Evolutionary conservation across 2,113 vertebrate species (phyloP).

Genomic region (Sylvietta virens): DNA sequence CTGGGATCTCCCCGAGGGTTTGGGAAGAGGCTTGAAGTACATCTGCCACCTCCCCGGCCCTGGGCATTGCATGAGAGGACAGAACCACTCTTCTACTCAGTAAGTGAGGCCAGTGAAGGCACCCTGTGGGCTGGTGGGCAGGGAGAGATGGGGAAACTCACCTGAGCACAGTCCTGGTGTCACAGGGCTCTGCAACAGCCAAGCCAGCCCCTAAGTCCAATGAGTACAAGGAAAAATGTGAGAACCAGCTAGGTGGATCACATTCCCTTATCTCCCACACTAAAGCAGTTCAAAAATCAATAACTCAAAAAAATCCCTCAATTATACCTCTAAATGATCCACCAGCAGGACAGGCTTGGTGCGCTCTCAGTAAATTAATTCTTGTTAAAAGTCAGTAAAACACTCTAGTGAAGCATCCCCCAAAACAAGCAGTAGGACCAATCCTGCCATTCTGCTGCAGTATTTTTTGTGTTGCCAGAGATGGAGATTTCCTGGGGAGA

Average conservation of each 20-base stretch:
- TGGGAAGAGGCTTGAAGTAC: neutral
- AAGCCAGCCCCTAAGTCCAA: neutral
- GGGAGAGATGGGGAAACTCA: neutral
- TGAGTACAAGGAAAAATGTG: neutral
- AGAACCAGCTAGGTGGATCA: neutral
- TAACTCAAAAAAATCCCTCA: neutral
- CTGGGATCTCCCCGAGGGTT: neutral
- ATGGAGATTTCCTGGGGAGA: accelerated
- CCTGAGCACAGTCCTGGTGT: accelerated
- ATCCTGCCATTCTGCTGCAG: neutral
- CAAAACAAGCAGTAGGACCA: neutral
- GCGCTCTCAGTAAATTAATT: neutral
- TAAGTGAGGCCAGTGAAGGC: neutral
- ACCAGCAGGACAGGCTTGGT: neutral
- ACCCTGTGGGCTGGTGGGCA: neutral
- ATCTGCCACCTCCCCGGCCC: accelerated
- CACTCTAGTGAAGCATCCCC: neutral
- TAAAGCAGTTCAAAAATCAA: neutral
- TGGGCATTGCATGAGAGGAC: accelerated
- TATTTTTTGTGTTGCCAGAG: neutral
- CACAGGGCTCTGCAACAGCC: accelerated
- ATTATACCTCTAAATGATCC: neutral
- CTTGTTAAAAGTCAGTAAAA: neutral
- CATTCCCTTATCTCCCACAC: neutral
- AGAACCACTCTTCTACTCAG: neutral